Conservation (phyloP, 2,888 invertebrate genomes). For the Nemotelus nigrinus region DNA sequence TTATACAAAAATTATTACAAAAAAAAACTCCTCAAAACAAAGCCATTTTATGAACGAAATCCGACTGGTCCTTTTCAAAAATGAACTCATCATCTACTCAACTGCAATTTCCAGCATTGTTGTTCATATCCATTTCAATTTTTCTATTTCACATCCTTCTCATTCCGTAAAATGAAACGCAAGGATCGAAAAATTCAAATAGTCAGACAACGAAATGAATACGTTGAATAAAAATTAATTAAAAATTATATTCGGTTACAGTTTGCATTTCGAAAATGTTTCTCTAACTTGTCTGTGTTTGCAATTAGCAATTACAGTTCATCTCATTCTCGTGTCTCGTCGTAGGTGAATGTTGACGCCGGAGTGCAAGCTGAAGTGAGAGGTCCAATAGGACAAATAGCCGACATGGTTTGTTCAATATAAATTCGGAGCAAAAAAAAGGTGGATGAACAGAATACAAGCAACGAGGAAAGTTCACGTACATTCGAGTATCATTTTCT, state of each 20-base stretch:
- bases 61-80: too few species aligned
- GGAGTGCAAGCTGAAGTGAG: neutral
- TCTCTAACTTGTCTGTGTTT: neutral
- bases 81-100: neutral
- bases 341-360: too few species aligned
- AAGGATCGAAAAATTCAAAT: neutral
- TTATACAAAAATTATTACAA: too few species aligned
- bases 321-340: too few species aligned
- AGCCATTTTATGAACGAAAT: too few species aligned
- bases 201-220: neutral
- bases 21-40: too few species aligned
- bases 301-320: conserved; percentile 7
- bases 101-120: neutral
- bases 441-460: neutral
- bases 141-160: neutral
- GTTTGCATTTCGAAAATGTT: neutral
- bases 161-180: neutral
- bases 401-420: neutral
- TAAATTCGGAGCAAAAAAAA: neutral
- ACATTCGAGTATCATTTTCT: conserved; percentile 9
- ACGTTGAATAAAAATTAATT: conserved; percentile 14
- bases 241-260: conserved; percentile 17
- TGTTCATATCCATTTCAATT: neutral
- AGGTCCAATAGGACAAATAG: neutral
- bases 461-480: neutral